Base-by-base conservation (phyloP, 2,888 invertebrate genomes). In the Eupithecia pulchellata region DNA sequence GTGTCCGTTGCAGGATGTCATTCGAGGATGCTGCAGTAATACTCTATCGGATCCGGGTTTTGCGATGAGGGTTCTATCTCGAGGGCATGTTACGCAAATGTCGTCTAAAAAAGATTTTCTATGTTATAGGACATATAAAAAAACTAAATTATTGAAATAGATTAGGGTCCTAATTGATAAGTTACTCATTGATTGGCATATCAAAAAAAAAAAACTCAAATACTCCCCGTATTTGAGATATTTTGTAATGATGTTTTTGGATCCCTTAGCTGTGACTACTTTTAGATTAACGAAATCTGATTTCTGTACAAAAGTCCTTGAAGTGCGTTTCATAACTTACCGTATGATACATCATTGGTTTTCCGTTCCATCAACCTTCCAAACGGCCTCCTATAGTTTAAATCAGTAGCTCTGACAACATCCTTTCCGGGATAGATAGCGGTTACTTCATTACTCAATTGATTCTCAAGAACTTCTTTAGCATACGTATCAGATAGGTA, bases 401-500 rank as follows among this genome's bases (percentile, higher is more conserved):
- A 75, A 25, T 74, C 86, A 20, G 79, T 78, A 32, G 86, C 85
- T 52, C 84, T 83, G 20, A 92, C 82, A 2, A 89, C 89, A 66
- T 90, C 89, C 73, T 81, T 82, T 17, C 89, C 92, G 29, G 92
- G 88, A 75, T 89, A 92, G 67, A 91, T 78, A 2, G 81, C 83
- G 0, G 89, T 81, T 4, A 92, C 88, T 76, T 91, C 91, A 66
- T 85, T 81, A 71, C 88, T 88, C 78, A 90, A 67, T 75, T 86
- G 86, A 78, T 89, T 84, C 82, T 81, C 77, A 86, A 81, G 79
- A 89, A 81, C 77, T 85, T 92, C 87, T 86, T 91, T 82, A 89
- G 88, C 83, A 85, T 93, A 93, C 75, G 89, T 79, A 82, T 89
- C 89, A 89, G 93, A 93, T 74, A 90, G 91, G 79, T 93, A 93